Conservation (phyloP, 35 echinoderm and acorn worm genomes). For the Strongylocentrotus purpuratus region DNA sequence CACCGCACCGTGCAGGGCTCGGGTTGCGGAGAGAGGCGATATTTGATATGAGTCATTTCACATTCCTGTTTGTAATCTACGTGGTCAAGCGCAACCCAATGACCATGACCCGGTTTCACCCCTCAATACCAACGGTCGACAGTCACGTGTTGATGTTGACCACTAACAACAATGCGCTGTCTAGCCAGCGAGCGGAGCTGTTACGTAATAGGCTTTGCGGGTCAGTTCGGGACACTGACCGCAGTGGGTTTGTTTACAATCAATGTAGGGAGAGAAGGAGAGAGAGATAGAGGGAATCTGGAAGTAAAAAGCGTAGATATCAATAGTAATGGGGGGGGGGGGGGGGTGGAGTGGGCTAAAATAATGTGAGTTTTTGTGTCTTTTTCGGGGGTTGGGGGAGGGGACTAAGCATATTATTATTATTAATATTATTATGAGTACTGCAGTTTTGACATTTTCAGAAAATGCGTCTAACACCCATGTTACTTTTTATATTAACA, state of each 20-base stretch:
- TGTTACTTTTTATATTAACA: too few relatives aligned
- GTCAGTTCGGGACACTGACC: background rate
- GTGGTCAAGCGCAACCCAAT: background rate
- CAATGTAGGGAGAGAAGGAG: background rate
- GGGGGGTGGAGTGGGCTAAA: too few relatives aligned
- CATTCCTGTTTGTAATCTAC: background rate
- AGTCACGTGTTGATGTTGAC: background rate
- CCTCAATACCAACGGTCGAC: background rate
- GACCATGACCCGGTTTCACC: background rate
- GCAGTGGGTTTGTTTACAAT: background rate
- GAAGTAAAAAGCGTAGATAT: too few relatives aligned
- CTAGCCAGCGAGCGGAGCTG: background rate
- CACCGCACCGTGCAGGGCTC: background rate
- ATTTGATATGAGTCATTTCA: slow-evolving; percentile 13
- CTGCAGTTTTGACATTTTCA: too few relatives aligned
- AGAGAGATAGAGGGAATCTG: background rate
- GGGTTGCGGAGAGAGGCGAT: background rate
- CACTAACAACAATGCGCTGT: background rate
- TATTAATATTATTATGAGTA: too few relatives aligned
- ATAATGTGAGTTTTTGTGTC: too few relatives aligned
- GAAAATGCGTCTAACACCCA: too few relatives aligned
- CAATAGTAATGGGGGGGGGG: too few relatives aligned
- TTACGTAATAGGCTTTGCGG: slow-evolving; percentile 1
- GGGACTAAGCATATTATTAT: too few relatives aligned
- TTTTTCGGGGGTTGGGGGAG: too few relatives aligned